Conservation (phyloP, 2,113 vertebrate genomes). For the Ophiodon elongatus region DNA sequence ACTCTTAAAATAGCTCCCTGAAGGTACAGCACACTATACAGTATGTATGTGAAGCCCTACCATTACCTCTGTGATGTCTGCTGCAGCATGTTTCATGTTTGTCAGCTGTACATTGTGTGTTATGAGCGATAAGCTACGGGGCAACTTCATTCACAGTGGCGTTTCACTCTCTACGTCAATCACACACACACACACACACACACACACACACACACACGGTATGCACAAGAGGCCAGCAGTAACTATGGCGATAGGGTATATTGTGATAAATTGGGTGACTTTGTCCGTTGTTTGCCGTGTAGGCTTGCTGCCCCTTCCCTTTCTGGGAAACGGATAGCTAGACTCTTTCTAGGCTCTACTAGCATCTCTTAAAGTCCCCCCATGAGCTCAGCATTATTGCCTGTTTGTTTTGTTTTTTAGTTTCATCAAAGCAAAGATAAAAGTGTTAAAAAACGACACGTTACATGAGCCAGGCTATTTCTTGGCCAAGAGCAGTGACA, state of each 20-base stretch:
- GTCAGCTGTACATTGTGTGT: constrained; percentile 22
- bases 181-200: not conserved
- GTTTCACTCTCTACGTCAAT: not conserved
- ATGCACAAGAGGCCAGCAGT: constrained; percentile 23
- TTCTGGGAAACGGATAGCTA: not conserved
- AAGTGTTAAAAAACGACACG: no score
- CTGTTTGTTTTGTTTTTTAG: no score
- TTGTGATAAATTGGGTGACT: constrained; percentile 57
- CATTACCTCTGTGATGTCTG: constrained; percentile 45
- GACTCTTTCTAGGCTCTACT: no score
- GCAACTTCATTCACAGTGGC: constrained; percentile 20
- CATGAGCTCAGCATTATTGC: no score
- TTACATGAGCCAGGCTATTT: no score
- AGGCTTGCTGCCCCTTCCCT: not conserved
- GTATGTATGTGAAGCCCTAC: constrained; percentile 20
- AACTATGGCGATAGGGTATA: constrained; percentile 14
- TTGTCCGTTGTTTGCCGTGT: constrained; percentile 33
- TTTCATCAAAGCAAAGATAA: no score
- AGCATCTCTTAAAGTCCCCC: no score
- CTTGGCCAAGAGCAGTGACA: no score
- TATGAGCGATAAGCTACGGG: constrained; percentile 30
- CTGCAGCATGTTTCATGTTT: constrained; percentile 21
- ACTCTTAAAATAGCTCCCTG: constrained; percentile 39
- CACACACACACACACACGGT: not conserved
- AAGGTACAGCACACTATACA: constrained; percentile 16